Evolutionary conservation across 2,888 invertebrate species (phyloP), one percentile per base, ranked within the genome.

Genomic region (Chaetogeoica ovagalla): DNA sequence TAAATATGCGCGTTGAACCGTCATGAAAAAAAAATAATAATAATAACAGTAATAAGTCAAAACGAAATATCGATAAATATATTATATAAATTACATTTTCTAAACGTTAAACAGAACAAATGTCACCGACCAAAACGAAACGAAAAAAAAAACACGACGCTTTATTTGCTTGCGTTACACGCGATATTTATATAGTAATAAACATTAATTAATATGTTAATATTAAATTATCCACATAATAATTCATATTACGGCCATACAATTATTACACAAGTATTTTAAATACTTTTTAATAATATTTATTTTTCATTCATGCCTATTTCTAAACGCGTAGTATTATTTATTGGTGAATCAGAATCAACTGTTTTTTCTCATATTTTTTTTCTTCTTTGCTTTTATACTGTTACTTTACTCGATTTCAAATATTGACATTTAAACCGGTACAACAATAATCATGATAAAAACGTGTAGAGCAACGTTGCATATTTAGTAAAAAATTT

Each of bases 81-180:
- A 57, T 30, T n/a, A 37, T 57, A 19, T 43, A 43, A 37, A 55
- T 72, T 48, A 48, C 21, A 48, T 43, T 72, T 39, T 48, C 13
- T 72, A 72, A 71, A 71, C 43, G 60, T 60, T 43, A 60, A 72
- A 48, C n/a, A 30, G 72, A 62, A 72, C 30, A 48, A 62, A 72
- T 48, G 48, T 60, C 23, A 7, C 71, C 30, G 30, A 30, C 30
- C 30, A 30, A 39, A 21, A 17, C 60, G 21, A n/a, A 7, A 19
- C 6, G 19, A 62, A 72, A 72, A 62, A 62, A 17, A 43, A 60
- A 48, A 72, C 48, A 43, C 23, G 39, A 70, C 21, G n/a, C 13
- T 72, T 23, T 62, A 19, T 19, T 60, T 39, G 21, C 43, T 72
- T 60, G 57, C 43, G 43, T 72, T 60, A 43, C 43, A 23, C 23